A percentile compares a stretch with the other conserved stretches of the same genome.
These are phyloP conservation scores for Vespertilio murinus DNA, from an alignment of 2,797 vertebrate species.

Conservation along the genomic window DNA sequence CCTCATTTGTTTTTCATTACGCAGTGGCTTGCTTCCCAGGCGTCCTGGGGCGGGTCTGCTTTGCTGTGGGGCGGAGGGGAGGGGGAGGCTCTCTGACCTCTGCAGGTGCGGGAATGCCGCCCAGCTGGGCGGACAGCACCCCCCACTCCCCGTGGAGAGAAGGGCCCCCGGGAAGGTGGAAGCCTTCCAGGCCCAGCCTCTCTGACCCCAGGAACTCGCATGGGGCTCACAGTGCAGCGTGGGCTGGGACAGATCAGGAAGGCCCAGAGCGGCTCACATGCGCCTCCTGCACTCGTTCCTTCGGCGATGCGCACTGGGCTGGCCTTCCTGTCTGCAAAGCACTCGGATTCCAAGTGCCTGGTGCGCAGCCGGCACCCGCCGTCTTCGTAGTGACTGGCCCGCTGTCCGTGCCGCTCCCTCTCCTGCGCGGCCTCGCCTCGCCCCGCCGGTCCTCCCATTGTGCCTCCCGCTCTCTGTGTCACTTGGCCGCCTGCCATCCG, in stretches of 20 bases:
- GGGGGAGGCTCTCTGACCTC: background rate
- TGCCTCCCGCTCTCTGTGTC: conserved; percentile 21
- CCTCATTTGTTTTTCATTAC: conserved; percentile 48
- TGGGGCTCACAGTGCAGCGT: background rate
- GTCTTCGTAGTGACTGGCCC: conserved; percentile 24
- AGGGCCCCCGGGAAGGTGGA: background rate
- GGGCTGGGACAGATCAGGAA: background rate
- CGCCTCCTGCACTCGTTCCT: accelerated
- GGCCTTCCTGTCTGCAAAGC: background rate
- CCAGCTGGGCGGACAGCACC: background rate
- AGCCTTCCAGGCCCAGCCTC: background rate
- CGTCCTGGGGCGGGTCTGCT: conserved; percentile 23
- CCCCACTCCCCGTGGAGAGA: background rate
- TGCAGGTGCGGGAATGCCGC: background rate
- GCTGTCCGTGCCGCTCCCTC: background rate
- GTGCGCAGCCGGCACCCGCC: background rate
- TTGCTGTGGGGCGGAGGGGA: background rate
- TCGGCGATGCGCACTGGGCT: accelerated
- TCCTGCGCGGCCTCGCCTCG: background rate
- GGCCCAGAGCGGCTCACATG: accelerated
- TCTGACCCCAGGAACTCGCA: background rate
- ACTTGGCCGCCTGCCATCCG: conserved; percentile 5
- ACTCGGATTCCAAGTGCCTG: background rate
- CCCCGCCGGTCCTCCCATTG: background rate
- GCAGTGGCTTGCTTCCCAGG: conserved; percentile 43